Percentiles rank a stretch among this genome's conserved stretches.
phyloP scores from a whole-genome alignment of 2,113 vertebrate genomes.

The Meleagris gallopavo region DNA sequence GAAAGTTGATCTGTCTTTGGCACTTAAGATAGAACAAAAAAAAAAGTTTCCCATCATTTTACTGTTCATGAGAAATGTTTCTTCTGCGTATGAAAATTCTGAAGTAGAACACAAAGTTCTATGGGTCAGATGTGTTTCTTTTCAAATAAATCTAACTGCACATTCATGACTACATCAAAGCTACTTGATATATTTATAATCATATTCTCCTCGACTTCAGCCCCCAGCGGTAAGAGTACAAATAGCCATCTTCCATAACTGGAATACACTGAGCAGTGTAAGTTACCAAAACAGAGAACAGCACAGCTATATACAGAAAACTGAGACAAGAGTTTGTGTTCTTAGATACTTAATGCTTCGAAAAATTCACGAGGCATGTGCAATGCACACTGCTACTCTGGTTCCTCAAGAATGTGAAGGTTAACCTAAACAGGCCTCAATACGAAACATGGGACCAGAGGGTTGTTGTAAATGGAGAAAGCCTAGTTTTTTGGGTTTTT shows the following conservation, averaged over 20 bases:
- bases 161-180: neutral
- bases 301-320: neutral
- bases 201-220: neutral
- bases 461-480: neutral
- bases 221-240: neutral
- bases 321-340: neutral
- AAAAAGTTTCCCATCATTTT: neutral
- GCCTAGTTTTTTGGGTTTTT: too few relatives aligned
- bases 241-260: neutral
- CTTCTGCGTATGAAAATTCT: neutral
- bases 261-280: neutral
- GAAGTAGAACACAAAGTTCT: constrained; percentile 3
- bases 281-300: neutral
- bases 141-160: neutral
- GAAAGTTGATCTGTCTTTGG: neutral
- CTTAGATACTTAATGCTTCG: neutral
- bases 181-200: neutral
- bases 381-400: neutral
- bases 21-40: neutral
- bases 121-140: neutral
- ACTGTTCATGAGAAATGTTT: neutral
- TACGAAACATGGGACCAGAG: neutral
- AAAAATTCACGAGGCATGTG: neutral
- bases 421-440: neutral
- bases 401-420: neutral